Evolutionary conservation across 2,797 vertebrate genomes (phyloP).

Genomic region (Spinibarbus caldwelli): DNA sequence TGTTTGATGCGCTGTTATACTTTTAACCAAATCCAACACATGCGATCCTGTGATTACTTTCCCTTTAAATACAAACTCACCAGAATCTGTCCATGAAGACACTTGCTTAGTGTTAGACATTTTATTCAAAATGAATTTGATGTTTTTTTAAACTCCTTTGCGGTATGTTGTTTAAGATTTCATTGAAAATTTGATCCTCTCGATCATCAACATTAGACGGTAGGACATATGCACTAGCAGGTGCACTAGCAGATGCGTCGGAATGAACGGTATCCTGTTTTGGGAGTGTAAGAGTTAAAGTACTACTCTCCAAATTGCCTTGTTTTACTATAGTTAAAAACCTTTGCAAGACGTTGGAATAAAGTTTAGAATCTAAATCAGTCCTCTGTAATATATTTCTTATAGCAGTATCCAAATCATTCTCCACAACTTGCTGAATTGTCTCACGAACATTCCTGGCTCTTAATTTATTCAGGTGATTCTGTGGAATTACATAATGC

Average conservation of each 20-base stretch:
- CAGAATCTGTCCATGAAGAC: background rate
- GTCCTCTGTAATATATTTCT: background rate
- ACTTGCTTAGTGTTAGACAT: background rate
- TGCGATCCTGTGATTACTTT: background rate
- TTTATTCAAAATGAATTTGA: background rate
- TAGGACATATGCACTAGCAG: no score
- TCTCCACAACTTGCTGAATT: background rate
- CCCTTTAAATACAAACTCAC: slow-evolving; percentile 1
- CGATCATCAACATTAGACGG: no score
- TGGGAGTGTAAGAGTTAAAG: background rate
- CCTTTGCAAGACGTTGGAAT: background rate
- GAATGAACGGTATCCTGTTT: no score
- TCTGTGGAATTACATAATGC: background rate
- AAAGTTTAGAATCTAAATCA: background rate
- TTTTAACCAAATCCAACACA: slow-evolving; percentile 17
- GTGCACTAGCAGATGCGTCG: background rate
- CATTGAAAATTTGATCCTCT: background rate
- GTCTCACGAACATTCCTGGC: no score
- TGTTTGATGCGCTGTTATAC: background rate
- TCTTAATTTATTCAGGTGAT: background rate
- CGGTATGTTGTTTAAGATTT: background rate
- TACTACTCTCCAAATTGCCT: background rate
- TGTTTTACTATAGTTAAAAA: slow-evolving; percentile 15
- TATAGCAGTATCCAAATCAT: background rate
- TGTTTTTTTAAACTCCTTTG: background rate